phyloP scores from a whole-genome alignment of 2,113 vertebrate species.

The Mesocricetus auratus region DNA sequence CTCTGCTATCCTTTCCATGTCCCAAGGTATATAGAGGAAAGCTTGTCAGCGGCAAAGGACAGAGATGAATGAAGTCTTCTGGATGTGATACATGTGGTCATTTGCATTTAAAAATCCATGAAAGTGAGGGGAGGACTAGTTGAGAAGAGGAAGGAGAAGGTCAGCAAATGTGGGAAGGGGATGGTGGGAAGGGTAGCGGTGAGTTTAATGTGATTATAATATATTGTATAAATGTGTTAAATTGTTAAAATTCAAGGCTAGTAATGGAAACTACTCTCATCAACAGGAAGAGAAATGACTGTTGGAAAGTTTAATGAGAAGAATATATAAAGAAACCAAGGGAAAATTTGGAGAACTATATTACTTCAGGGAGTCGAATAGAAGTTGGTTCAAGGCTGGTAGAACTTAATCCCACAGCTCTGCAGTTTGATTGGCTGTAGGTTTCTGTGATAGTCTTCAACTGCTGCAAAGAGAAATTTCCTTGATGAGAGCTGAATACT shows the following conservation, averaged over 20 bases:
- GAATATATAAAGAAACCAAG: constrained; percentile 11
- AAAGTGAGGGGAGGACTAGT: neutral
- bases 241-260: neutral
- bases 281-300: neutral
- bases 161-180: neutral
- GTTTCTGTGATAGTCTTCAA: neutral
- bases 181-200: too few species aligned
- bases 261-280: neutral
- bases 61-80: neutral
- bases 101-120: neutral
- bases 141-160: neutral
- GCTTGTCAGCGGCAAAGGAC: neutral
- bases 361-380: neutral
- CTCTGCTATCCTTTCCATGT: neutral
- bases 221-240: neutral
- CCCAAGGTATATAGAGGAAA: neutral
- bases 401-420: neutral
- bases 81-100: neutral
- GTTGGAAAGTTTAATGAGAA: neutral
- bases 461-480: neutral
- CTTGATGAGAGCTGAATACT: neutral
- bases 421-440: neutral
- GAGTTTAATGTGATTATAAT: neutral
- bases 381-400: neutral
- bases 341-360: neutral